phyloP scores from a whole-genome alignment of 2,888 invertebrate genomes.

The Cynaeus angustus region DNA sequence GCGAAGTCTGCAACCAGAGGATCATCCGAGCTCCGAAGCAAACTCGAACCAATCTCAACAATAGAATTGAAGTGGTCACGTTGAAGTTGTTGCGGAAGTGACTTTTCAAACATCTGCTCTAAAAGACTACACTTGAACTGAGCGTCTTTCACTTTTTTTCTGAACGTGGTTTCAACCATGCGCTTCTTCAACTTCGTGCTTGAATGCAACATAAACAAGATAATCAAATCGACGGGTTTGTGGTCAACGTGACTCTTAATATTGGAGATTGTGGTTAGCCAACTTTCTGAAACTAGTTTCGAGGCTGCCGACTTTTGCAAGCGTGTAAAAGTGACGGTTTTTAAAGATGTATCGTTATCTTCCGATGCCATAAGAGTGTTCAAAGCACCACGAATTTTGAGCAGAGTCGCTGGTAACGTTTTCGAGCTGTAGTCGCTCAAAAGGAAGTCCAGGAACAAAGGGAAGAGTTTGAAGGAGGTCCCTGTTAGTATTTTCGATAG shows the following conservation, averaged over 20 bases:
- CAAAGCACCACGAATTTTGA: slow-evolving; percentile 72
- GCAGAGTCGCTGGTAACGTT: slow-evolving; percentile 59
- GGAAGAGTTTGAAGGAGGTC: slow-evolving; percentile 72
- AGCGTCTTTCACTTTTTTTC: slow-evolving; percentile 77
- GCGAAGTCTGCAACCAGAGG: slow-evolving; percentile 76
- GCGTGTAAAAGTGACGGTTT: slow-evolving; percentile 76
- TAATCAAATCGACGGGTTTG: slow-evolving; percentile 80
- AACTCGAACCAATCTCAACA: slow-evolving; percentile 75
- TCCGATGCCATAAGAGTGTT: slow-evolving; percentile 69
- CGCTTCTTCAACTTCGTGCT: slow-evolving; percentile 76
- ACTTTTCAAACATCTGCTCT: slow-evolving; percentile 75
- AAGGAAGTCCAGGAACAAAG: slow-evolving; percentile 77
- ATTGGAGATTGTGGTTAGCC: slow-evolving; percentile 75
- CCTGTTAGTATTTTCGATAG: slow-evolving; percentile 73
- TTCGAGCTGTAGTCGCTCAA: slow-evolving; percentile 71
- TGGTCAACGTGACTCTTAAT: slow-evolving; percentile 74
- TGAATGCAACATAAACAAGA: slow-evolving; percentile 79
- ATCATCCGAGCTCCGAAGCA: slow-evolving; percentile 73
- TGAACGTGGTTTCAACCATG: slow-evolving; percentile 77
- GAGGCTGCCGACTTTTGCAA: slow-evolving; percentile 76
- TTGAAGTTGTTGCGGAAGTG: slow-evolving; percentile 69
- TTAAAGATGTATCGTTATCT: slow-evolving; percentile 74
- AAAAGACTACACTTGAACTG: slow-evolving; percentile 76
- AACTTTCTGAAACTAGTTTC: slow-evolving; percentile 75
- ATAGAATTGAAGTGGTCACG: slow-evolving; percentile 75